phyloP scores from a whole-genome alignment of 35 echinoderm and acorn worm genomes.

The Lytechinus pictus region DNA sequence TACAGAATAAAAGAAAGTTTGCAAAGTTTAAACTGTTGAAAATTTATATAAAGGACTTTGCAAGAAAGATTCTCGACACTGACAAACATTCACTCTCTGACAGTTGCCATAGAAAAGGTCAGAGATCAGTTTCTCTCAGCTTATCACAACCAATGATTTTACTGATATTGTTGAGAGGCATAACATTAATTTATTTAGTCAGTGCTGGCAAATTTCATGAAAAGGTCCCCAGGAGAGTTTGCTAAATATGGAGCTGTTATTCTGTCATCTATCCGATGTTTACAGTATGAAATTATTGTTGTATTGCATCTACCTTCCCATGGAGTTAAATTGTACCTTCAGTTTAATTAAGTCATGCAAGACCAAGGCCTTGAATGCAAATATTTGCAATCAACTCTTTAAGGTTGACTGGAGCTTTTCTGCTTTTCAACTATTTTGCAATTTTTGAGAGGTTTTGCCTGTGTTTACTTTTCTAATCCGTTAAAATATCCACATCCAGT shows the following conservation, averaged over 20 bases:
- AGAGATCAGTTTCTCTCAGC: no score
- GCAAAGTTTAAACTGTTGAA: no score
- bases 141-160: no score
- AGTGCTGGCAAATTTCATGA: no score
- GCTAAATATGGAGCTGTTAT: background rate
- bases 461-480: background rate
- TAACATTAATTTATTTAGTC: no score
- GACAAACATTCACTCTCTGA: no score
- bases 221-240: background rate
- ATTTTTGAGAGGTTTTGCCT: background rate
- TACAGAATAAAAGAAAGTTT: no score
- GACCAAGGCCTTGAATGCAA: background rate
- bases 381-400: background rate
- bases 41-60: no score
- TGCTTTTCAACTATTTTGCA: background rate
- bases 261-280: background rate
- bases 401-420: background rate
- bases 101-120: no score
- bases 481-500: background rate
- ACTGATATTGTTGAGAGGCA: no score
- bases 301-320: background rate
- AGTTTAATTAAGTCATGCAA: background rate
- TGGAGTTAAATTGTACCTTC: background rate
- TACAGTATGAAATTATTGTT: background rate
- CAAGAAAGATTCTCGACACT: no score